Evolutionary conservation across 2,797 vertebrate genomes (phyloP).

Genomic region (Sarcoramphus papa): DNA sequence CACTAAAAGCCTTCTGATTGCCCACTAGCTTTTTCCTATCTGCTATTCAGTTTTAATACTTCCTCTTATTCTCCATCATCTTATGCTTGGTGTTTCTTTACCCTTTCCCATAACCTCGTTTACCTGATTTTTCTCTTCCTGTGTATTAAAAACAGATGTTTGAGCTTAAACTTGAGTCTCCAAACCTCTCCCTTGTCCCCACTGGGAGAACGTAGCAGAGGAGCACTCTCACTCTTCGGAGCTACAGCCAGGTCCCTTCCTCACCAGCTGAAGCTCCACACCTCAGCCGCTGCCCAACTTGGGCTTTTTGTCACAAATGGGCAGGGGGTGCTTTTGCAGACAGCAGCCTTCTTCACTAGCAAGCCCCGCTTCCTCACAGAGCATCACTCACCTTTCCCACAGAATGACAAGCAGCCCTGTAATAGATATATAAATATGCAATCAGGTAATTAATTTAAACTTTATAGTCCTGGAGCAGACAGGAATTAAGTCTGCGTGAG

Average conservation of each 20-base stretch:
- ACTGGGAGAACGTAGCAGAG: fast-evolving
- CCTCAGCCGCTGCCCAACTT: neutral
- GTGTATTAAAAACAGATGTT: neutral
- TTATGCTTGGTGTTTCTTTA: neutral
- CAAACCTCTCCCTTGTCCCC: neutral
- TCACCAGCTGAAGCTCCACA: neutral
- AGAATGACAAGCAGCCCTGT: neutral
- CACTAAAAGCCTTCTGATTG: neutral
- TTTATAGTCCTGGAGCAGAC: neutral
- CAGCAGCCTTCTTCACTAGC: neutral
- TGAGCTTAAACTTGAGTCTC: neutral
- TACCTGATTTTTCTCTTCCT: neutral
- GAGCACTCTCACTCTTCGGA: neutral
- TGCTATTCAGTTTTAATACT: neutral
- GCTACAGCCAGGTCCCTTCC: neutral
- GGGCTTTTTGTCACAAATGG: neutral
- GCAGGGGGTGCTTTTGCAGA: neutral
- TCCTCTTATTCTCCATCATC: neutral
- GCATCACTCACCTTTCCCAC: neutral
- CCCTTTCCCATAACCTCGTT: neutral
- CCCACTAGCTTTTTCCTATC: neutral
- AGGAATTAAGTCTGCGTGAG: neutral
- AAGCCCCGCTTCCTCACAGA: neutral
- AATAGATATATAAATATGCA: neutral
- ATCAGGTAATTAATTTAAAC: neutral